Evolutionary conservation across 2,888 invertebrate genomes (phyloP).

Genomic region (Eulithis prunata): DNA sequence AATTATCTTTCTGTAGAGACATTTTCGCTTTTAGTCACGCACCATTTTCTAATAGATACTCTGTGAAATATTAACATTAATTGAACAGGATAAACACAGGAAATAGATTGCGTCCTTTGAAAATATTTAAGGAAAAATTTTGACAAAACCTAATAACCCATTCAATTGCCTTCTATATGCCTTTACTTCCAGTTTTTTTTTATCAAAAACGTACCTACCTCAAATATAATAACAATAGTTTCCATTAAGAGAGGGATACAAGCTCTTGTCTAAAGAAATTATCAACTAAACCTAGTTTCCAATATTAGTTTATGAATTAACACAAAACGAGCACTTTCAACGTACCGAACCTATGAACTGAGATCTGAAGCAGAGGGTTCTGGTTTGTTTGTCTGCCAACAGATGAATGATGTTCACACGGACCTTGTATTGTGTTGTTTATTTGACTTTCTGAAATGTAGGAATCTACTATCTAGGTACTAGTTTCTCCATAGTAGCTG

Average conservation of each 20-base stretch:
- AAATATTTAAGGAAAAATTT: background rate
- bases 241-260: background rate
- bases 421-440: conserved; percentile 51
- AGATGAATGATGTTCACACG: conserved; percentile 49
- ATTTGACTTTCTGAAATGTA: conserved; percentile 37
- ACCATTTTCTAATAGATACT: no score
- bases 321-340: conserved; percentile 36
- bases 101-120: background rate
- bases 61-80: background rate
- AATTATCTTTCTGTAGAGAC: no score
- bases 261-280: background rate
- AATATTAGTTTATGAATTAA: conserved; percentile 18
- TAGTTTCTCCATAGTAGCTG: background rate
- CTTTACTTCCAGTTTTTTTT: background rate
- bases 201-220: background rate
- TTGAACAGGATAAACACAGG: background rate
- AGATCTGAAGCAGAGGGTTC: conserved; percentile 34
- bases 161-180: background rate
- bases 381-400: conserved; percentile 45
- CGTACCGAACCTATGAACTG: conserved; percentile 38
- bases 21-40: no score
- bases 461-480: conserved; percentile 3
- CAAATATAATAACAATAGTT: background rate
- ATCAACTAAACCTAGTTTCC: background rate
- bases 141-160: background rate